Conservation (phyloP, 30 jellyfish, hydroid and myxozoan species). For the Nemopilema nomurai region DNA sequence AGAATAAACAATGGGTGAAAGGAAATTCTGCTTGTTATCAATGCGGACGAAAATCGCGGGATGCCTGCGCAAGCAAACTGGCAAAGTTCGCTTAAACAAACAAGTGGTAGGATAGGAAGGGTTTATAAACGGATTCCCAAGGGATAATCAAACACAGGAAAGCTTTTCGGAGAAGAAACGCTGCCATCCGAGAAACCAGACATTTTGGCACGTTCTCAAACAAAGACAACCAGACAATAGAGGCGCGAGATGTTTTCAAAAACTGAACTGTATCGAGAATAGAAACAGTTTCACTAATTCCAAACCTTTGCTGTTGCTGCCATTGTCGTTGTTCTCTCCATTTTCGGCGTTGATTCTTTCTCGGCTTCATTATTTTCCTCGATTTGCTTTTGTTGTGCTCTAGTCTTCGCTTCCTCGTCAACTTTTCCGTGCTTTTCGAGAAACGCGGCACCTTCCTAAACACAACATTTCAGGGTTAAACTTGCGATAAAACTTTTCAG, state of each 20-base stretch:
- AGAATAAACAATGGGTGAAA: background rate
- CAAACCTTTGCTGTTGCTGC: constrained; percentile 80
- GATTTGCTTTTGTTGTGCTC: constrained; percentile 69
- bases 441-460: constrained; percentile 66
- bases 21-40: background rate
- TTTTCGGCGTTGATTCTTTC: constrained; percentile 31
- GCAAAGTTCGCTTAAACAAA: too few species aligned
- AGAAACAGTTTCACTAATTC: background rate
- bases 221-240: background rate
- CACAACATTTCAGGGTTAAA: background rate
- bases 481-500: background rate
- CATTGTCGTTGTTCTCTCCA: constrained; percentile 73
- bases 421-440: constrained; percentile 66
- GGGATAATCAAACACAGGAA: background rate
- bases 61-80: background rate
- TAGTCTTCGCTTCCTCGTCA: constrained; percentile 69
- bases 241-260: background rate
- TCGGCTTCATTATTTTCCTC: constrained; percentile 54
- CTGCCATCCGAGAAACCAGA: background rate
- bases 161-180: background rate
- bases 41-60: background rate
- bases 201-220: background rate
- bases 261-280: background rate
- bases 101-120: background rate
- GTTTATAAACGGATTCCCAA: background rate